Evolutionary conservation across 2,797 vertebrate genomes (phyloP), one percentile per base, ranked within the genome.

Genomic region (Dendrocincla fuliginosa): DNA sequence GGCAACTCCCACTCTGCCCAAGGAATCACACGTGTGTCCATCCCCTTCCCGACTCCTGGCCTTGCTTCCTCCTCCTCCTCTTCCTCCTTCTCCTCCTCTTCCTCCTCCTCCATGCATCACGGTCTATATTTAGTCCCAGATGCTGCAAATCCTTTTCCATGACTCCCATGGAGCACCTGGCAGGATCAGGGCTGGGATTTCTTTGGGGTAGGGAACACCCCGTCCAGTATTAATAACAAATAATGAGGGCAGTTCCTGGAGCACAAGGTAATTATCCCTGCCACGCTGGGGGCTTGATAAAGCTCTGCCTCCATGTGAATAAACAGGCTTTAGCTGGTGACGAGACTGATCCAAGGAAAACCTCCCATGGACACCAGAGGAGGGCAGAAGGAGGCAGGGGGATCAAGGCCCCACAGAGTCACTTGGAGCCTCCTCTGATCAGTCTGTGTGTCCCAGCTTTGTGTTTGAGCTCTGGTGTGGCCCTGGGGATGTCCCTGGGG

Each of bases 361-460:
- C 32, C 87, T 95, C 71, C 60, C 71, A 19, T 2, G 14, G 87
- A 7, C 27, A 74, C 91, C 59, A 20, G 89, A 96, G 95, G 94
- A 93, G 89, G 81, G 89, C 87, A 96, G 89, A 22, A 85, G 71
- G 87, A 93, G 64, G 87, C 89, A 92, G 83, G 37, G 76, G 41
- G 64, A 91, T 42, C 1, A 13, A 42, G 75, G 60, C 64, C 89
- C 50, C 74, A 8, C 11, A 0, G 6, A n/a, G 11, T 1, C 1
- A 0, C 53, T 18, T 2, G 23, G 49, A 9, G 15, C 28, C 39
- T 59, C 47, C 69, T 71, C 49, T 42, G 80, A 32, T 44, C 84
- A 41, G 53, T 67, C 60, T 27, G 16, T 13, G 65, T 69, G 93
- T 81, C 80, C 92, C 77, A 28, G 73, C 42, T 19, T 37, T 6